A percentile compares a stretch with the other conserved stretches of the same genome.
These are phyloP conservation scores for Leptopilina clavipes DNA, from an alignment of 1,140 invertebrate genomes.

Conservation along the genomic window DNA sequence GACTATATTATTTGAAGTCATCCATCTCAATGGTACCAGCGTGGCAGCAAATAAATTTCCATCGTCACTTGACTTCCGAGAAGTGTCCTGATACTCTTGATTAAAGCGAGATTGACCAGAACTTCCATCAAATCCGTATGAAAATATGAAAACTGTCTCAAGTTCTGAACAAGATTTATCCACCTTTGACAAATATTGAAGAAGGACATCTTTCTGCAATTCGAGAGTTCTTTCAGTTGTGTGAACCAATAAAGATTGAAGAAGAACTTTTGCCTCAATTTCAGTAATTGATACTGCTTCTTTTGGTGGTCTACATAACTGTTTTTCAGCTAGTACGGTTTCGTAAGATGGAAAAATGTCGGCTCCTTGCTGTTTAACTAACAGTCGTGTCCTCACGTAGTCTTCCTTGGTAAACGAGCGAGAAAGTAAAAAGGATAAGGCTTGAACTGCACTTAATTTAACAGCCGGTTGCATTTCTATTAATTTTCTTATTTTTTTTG, in stretches of 20 bases:
- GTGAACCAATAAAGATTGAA: not conserved
- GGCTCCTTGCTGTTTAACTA: not conserved
- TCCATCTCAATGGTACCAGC: conserved; percentile 1
- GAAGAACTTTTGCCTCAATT: not conserved
- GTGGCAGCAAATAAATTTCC: not conserved
- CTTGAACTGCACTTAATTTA: not conserved
- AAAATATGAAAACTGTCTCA: not conserved
- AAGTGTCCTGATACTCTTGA: not conserved
- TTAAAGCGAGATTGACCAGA: not conserved
- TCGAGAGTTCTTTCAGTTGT: not conserved
- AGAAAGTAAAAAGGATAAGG: not conserved
- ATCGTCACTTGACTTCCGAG: not conserved
- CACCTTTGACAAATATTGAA: not conserved
- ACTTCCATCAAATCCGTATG: conserved; percentile 12
- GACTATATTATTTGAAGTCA: not conserved
- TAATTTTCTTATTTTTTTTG: not conserved
- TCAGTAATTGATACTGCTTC: not conserved
- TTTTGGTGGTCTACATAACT: not conserved
- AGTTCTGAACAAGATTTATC: not conserved
- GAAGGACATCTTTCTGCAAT: not conserved
- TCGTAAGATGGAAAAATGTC: not conserved
- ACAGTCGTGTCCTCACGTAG: not conserved
- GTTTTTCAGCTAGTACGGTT: not conserved
- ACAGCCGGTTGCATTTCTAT: not conserved
- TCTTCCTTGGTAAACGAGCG: not conserved